Base-by-base conservation (phyloP, 2,113 vertebrate species). In the Oncorhynchus masou region DNA sequence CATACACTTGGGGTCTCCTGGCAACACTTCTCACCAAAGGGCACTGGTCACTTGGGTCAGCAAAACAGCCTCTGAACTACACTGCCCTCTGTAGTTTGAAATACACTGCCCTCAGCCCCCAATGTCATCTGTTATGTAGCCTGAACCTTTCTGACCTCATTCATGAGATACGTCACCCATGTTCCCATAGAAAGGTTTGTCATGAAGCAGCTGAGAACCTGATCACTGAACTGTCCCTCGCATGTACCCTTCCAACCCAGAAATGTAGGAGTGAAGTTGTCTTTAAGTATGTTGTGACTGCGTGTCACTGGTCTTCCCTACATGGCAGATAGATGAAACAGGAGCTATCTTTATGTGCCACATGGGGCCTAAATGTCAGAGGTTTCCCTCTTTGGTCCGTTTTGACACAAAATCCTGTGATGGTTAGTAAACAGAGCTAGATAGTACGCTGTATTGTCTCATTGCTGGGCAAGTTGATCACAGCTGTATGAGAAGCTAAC, bases 31-130 rank as follows among this genome's bases (percentile, higher is more conserved):
- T 73, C 57, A 66, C 67, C 74, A 80, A 78, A 76, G 48, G 66
- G 71, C 73, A 75, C 20, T 75, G 22, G 2, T 64, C 79, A 78
- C 80, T 74, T 79, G 64, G 78, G 82, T 62, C 24, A 24, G 60
- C 20, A 62, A 62, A 24, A 24, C 60, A 45, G 39, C 39, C 2
- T 45, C 39, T 45, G 39, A 45, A 45, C 39, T 45, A 11, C 39
- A 45, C 9, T 45, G 39, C 39, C 39, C 39, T 45, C 39, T 45
- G 9, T 45, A 45, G 39, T 45, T 9, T 45, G 9, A 11, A 45
- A 45, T 45, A 45, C 2, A 7, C 34, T 39, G 8, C 7, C 8
- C 39, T 45, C 39, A 45, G 39, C 3, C 39, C n/a, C n/a, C 39
- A 45, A 45, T 45, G 39, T 11, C 39, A 45, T 45, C 9, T 45